Evolutionary conservation across 2,113 vertebrate genomes (phyloP).

Genomic region (Lucifuga dentata): DNA sequence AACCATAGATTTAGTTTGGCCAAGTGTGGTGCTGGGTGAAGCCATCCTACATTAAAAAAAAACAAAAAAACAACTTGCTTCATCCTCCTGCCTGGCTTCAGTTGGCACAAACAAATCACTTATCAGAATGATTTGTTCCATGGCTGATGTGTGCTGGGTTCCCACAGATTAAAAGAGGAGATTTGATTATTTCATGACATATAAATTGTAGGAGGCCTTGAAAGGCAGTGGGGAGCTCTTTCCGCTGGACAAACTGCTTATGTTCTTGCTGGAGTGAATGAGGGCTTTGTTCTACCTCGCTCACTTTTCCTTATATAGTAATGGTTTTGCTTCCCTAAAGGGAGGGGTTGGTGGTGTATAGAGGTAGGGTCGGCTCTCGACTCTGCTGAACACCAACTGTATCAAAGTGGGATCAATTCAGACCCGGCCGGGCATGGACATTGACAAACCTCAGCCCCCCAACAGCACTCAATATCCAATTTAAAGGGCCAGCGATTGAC

Average conservation of each 20-base stretch:
- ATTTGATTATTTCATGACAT: conserved; percentile 72
- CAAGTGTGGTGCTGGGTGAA: conserved; percentile 42
- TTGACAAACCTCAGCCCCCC: conserved; percentile 76
- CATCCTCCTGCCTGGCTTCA: conserved; percentile 24
- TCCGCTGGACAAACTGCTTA: conserved; percentile 50
- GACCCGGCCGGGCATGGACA: conserved; percentile 71
- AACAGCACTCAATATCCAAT: conserved; percentile 78
- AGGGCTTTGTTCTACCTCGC: conserved; percentile 62
- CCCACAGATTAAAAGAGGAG: conserved; percentile 68
- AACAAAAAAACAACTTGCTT: too few relatives aligned
- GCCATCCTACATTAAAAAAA: conserved; percentile 45
- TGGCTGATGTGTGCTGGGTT: conserved; percentile 53
- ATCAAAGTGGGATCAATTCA: conserved; percentile 76
- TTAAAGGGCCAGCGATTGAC: conserved; percentile 79
- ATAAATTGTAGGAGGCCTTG: conserved; percentile 52
- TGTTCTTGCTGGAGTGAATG: conserved; percentile 58
- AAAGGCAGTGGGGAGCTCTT: conserved; percentile 38
- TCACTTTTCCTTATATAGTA: conserved; percentile 69
- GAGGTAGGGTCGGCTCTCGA: conserved; percentile 44
- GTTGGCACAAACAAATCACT: conserved; percentile 54
- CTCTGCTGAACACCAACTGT: conserved; percentile 65
- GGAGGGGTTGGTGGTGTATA: conserved; percentile 43
- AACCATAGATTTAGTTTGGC: conserved; percentile 52
- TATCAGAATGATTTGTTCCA: conserved; percentile 67
- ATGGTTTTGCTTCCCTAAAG: conserved; percentile 58